phyloP scores from a whole-genome alignment of 2,797 vertebrate genomes.

The Acanthopagrus latus region DNA sequence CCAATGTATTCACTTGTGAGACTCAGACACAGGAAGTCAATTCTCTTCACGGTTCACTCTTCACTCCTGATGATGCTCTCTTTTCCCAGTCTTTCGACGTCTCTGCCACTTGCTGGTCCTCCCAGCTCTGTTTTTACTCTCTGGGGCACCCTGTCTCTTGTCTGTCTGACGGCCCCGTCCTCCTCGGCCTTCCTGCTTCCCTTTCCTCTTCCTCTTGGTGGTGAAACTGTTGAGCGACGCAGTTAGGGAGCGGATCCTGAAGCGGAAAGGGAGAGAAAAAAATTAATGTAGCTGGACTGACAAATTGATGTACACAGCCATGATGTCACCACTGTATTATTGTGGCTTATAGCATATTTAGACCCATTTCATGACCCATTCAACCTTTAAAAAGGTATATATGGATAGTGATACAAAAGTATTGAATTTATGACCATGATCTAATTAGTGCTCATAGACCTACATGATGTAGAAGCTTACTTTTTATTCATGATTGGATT shows the following conservation, averaged over 20 bases:
- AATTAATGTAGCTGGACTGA: constrained; percentile 23
- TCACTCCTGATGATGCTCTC: constrained; percentile 79
- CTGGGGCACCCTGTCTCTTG: constrained; percentile 66
- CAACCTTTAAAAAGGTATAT: background rate
- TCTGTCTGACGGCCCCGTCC: constrained; percentile 72
- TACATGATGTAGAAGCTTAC: constrained; percentile 73
- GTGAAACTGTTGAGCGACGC: constrained; percentile 86
- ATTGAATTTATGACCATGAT: background rate
- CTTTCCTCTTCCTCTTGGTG: constrained; percentile 82
- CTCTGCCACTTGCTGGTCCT: constrained; percentile 90
- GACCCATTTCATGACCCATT: background rate
- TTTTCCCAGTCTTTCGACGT: constrained; percentile 85
- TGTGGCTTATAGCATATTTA: background rate
- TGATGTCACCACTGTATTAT: background rate
- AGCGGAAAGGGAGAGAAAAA: constrained; percentile 6
- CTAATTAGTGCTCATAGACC: background rate
- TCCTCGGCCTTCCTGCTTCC: constrained; percentile 73
- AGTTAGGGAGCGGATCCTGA: constrained; percentile 84
- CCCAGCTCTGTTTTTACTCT: constrained; percentile 79
- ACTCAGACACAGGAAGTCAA: constrained; percentile 17
- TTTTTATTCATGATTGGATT: constrained; percentile 93
- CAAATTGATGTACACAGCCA: background rate
- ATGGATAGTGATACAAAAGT: background rate
- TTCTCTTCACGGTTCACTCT: background rate
- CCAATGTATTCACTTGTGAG: background rate